phyloP scores from a whole-genome alignment of 2,888 invertebrate genomes.

The Dimorphilus gyrociliatus region DNA sequence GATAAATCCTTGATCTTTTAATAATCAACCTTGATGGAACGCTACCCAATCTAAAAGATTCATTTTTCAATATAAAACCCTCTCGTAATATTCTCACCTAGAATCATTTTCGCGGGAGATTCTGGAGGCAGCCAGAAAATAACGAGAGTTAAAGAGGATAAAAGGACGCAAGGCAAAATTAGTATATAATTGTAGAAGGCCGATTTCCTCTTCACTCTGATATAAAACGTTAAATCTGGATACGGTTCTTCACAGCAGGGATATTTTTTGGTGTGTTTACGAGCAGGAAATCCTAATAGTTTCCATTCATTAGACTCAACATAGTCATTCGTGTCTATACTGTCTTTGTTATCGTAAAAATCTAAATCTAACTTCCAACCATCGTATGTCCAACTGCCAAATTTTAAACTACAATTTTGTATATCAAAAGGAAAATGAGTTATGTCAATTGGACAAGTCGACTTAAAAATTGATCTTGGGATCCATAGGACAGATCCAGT shows the following conservation, averaged over 20 bases:
- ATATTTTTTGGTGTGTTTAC: slow-evolving; percentile 21
- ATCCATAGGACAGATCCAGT: slow-evolving; percentile 27
- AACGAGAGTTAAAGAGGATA: slow-evolving; percentile 36
- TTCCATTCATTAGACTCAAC: slow-evolving; percentile 35
- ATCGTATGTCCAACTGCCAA: slow-evolving; percentile 36
- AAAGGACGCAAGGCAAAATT: slow-evolving; percentile 36
- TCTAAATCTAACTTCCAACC: slow-evolving; percentile 24
- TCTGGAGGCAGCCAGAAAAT: slow-evolving; percentile 39
- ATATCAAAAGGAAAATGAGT: slow-evolving; percentile 35
- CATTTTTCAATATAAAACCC: too few relatives aligned
- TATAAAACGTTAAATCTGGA: slow-evolving; percentile 29
- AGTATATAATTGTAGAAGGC: slow-evolving; percentile 35
- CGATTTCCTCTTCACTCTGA: slow-evolving; percentile 21
- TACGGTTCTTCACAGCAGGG: slow-evolving; percentile 29
- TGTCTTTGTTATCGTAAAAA: slow-evolving; percentile 10
- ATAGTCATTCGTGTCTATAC: slow-evolving; percentile 22
- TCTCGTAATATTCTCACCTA: too few relatives aligned
- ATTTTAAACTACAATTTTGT: slow-evolving; percentile 35
- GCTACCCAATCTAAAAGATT: too few relatives aligned
- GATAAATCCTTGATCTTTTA: too few relatives aligned
- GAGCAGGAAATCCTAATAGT: slow-evolving; percentile 23
- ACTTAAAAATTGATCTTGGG: slow-evolving; percentile 31
- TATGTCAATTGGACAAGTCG: slow-evolving; percentile 34
- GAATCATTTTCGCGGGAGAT: slow-evolving; percentile 36
- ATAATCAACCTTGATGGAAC: too few relatives aligned